Percentiles rank a stretch among this genome's conserved stretches.
phyloP scores from a whole-genome alignment of 1,140 invertebrate species.

The Marisa cornuarietis region DNA sequence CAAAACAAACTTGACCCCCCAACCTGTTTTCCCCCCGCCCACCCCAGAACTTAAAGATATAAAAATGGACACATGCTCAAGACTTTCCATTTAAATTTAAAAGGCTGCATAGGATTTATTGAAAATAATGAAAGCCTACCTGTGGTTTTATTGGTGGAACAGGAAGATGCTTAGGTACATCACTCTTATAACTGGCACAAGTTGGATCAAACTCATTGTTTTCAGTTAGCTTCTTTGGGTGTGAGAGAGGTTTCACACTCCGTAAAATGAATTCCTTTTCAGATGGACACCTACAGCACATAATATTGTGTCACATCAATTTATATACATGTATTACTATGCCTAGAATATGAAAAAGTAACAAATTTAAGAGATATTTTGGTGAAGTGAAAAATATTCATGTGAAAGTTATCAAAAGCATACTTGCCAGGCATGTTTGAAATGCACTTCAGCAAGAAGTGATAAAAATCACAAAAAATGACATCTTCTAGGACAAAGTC shows the following conservation, averaged over 20 bases:
- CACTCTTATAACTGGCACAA: conserved; percentile 55
- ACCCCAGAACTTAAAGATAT: neutral
- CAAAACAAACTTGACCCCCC: neutral
- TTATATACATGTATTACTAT: neutral
- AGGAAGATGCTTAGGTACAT: conserved; percentile 52
- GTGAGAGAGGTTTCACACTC: conserved; percentile 49
- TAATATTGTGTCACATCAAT: neutral
- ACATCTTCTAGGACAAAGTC: no score
- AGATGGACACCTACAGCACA: conserved; percentile 46
- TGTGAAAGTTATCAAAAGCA: no score
- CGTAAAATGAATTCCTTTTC: conserved; percentile 58
- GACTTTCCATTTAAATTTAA: no score
- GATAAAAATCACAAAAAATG: no score
- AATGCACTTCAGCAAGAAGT: no score
- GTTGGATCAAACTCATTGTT: conserved; percentile 57
- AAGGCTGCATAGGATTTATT: no score
- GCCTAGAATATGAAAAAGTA: no score
- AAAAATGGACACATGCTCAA: neutral
- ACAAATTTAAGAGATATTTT: no score
- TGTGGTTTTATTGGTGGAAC: conserved; percentile 59
- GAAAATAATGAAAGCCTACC: conserved; percentile 36
- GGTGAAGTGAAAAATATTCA: no score
- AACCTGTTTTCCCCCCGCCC: neutral
- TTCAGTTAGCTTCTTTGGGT: conserved; percentile 43
- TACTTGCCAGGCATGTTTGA: no score